Percentiles rank a stretch among this genome's conserved stretches.
Evolutionary conservation across 2,113 vertebrate species (phyloP).

Genomic region (Nesoenas mayeri): DNA sequence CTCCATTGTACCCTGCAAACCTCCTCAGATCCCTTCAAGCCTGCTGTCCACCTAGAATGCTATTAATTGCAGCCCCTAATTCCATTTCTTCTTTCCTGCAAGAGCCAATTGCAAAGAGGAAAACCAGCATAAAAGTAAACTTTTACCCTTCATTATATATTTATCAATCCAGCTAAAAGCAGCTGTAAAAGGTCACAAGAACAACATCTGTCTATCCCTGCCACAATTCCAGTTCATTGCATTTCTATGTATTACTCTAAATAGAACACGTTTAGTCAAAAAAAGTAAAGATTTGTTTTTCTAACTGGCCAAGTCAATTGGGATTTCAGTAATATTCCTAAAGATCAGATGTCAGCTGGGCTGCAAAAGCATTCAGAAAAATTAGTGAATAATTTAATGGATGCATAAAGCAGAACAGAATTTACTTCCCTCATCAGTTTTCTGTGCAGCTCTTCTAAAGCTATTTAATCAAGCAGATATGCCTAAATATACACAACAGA

Average conservation of each 20-base stretch:
- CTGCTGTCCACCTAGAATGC: not conserved
- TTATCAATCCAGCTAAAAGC: not conserved
- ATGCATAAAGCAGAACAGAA: conserved; percentile 55
- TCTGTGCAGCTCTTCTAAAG: conserved; percentile 17
- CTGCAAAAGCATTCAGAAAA: conserved; percentile 46
- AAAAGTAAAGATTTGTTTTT: conserved; percentile 1
- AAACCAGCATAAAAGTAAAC: not conserved
- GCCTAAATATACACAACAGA: conserved; percentile 10
- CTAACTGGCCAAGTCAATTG: not conserved
- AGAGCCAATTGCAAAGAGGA: not conserved
- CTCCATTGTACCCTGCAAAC: not conserved
- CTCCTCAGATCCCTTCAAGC: not conserved
- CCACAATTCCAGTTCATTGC: not conserved
- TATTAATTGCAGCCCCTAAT: not conserved
- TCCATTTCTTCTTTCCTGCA: not conserved
- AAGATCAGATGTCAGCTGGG: conserved; percentile 10
- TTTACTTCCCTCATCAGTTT: conserved; percentile 56
- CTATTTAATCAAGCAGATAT: conserved; percentile 25
- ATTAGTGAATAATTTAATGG: conserved; percentile 31
- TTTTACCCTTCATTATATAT: not conserved
- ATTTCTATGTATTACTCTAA: not conserved
- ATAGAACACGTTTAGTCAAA: not conserved
- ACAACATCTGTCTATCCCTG: not conserved
- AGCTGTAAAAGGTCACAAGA: conserved; percentile 1
- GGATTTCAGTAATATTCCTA: conserved; percentile 35